Base-by-base conservation (phyloP, 2,888 invertebrate genomes). In the Sinelater perroti region DNA sequence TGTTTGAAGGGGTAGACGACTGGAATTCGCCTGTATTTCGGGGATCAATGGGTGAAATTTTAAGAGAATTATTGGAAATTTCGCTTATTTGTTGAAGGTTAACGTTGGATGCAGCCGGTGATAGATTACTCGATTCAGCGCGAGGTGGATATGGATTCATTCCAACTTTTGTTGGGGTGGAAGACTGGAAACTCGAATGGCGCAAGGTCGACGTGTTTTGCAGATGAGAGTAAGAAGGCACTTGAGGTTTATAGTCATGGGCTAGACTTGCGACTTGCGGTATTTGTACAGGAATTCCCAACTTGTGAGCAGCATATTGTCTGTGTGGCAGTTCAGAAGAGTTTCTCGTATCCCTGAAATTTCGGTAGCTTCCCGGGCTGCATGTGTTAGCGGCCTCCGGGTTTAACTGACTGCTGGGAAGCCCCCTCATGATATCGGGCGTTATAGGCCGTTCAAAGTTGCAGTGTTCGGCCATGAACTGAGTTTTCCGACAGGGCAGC, bases 21-120 rank as follows among this genome's bases (percentile, higher is more conserved):
- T 86, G 83, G 66, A 89, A 88, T 13, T 46, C 61, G 17, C 83
- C 77, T 8, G 81, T 82, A 5, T 81, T 75, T 64, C 81, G 82
- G 2, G 87, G 87, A 75, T 87, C 87, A 63, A 88, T 87, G 4
- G 88, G 88, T 33, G 88, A 88, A 73, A 88, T 83, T 74, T 79
- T 83, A 10, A 84, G 78, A 1, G 82, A 81, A 49, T 83, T 81
- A 46, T 80, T 55, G 16, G 36, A 14, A 11, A 4, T 26, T 5
- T 47, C 38, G n/a, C 4, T 40, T 40, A 10, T 3, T 14, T 40
- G 40, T 2, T 24, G 40, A 6, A 24, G 11, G n/a, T 24, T 40
- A 8, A 4, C 2, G n/a, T 11, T 8, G 1, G 40, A 40, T 40
- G 24, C 11, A 24, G 24, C 14, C 14, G 40, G 40, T 8, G 40